A percentile compares a stretch with the other conserved stretches of the same genome.
These are phyloP conservation scores for Laupala kohalensis DNA, from an alignment of 1,140 invertebrate species.

Conservation along the genomic window DNA sequence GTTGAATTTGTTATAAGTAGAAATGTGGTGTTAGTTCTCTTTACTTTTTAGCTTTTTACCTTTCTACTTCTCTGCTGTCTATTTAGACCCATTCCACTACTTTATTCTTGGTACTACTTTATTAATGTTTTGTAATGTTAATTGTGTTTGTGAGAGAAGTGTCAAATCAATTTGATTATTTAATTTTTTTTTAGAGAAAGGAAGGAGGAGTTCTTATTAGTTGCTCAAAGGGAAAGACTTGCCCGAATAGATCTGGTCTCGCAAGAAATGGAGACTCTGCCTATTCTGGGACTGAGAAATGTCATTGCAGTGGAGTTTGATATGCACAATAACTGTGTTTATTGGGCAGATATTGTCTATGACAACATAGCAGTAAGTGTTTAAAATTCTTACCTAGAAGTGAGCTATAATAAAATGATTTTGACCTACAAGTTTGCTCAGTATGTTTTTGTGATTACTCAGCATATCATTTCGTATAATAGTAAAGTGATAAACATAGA, in stretches of 20 bases:
- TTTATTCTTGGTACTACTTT: too few species aligned
- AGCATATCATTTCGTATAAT: background rate
- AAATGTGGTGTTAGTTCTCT: too few species aligned
- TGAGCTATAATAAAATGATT: too few species aligned
- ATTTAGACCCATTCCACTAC: too few species aligned
- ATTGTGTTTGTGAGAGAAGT: too few species aligned
- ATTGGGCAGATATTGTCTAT: constrained; percentile 73
- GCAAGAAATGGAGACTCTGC: constrained; percentile 44
- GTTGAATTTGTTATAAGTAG: too few species aligned
- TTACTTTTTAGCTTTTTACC: too few species aligned
- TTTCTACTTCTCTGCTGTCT: too few species aligned
- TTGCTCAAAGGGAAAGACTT: constrained; percentile 61
- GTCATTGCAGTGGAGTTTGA: constrained; percentile 84
- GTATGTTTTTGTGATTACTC: background rate
- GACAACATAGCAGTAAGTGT: constrained; percentile 53
- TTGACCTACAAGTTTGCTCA: too few species aligned
- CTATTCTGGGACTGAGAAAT: constrained; percentile 52
- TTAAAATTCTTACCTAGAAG: too few species aligned
- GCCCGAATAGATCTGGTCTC: constrained; percentile 50
- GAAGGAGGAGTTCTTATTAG: constrained; percentile 61
- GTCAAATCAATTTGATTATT: too few species aligned
- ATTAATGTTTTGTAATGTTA: too few species aligned
- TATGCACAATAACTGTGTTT: constrained; percentile 69
- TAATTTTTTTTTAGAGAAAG: constrained; percentile 31
- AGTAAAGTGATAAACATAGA: background rate